phyloP scores from a whole-genome alignment of 2,888 invertebrate genomes.

The Cheilosia vulpina region DNA sequence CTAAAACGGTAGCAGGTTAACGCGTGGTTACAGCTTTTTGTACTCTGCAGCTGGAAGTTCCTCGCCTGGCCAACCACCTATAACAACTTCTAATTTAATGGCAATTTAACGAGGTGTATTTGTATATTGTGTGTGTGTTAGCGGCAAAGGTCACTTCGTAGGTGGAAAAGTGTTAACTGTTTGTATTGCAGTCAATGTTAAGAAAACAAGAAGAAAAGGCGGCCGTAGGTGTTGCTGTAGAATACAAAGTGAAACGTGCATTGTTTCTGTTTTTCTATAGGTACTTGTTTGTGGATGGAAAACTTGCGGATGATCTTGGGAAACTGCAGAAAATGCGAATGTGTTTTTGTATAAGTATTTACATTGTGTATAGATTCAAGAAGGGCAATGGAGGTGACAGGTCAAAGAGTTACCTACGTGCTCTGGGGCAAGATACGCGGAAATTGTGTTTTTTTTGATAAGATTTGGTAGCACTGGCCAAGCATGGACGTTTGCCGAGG shows the following conservation, averaged over 20 bases:
- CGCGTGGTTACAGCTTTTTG: constrained; percentile 20
- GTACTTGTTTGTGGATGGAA: not conserved
- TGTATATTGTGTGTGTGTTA: constrained; percentile 7
- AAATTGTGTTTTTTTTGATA: too few relatives aligned
- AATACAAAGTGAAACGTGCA: constrained; percentile 41
- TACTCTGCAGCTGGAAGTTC: constrained; percentile 32
- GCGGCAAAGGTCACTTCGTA: constrained; percentile 69
- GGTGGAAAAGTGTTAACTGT: constrained; percentile 67
- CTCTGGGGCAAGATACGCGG: too few relatives aligned
- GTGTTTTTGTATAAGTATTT: not conserved
- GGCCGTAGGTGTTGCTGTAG: constrained; percentile 45
- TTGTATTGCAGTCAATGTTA: constrained; percentile 61
- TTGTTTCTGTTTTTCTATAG: constrained; percentile 11
- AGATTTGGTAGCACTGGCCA: too few relatives aligned
- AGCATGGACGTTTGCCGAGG: too few relatives aligned
- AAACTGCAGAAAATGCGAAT: constrained; percentile 20
- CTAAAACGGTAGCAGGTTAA: constrained; percentile 53
- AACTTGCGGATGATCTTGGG: not conserved
- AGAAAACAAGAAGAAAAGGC: constrained; percentile 44
- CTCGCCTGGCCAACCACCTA: constrained; percentile 38
- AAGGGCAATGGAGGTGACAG: too few relatives aligned
- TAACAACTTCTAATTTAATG: constrained; percentile 34
- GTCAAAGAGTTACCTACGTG: not conserved
- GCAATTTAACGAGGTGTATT: constrained; percentile 59
- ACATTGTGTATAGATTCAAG: too few relatives aligned